Percentiles rank a stretch among this genome's conserved stretches.
These are phyloP conservation scores for Rhinatrema bivittatum DNA, from an alignment of 2,797 vertebrate genomes.

Conservation along the genomic window DNA sequence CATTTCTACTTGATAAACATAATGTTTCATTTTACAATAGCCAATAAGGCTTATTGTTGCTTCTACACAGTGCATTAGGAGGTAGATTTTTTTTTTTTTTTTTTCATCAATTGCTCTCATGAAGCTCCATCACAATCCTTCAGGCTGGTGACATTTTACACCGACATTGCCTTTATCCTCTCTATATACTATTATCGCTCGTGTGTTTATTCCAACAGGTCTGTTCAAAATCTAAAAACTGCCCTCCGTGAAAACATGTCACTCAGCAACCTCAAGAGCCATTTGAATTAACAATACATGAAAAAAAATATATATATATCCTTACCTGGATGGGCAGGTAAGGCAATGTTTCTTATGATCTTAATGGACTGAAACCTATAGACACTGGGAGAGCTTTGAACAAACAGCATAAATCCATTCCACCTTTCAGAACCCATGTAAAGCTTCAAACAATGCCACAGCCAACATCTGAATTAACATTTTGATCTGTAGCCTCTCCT, in stretches of 20 bases:
- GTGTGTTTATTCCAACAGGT: constrained; percentile 33
- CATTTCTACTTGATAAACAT: constrained; percentile 44
- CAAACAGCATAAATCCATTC: neutral
- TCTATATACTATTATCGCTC: constrained; percentile 43
- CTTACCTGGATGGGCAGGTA: constrained; percentile 19
- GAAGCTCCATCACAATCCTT: constrained; percentile 65
- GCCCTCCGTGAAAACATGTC: constrained; percentile 17
- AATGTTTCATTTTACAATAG: constrained; percentile 43
- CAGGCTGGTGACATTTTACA: constrained; percentile 62
- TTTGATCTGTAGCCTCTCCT: constrained; percentile 22
- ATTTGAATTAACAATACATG: constrained; percentile 16
- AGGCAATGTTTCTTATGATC: constrained; percentile 15
- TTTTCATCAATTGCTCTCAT: constrained; percentile 35
- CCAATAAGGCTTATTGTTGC: constrained; percentile 45
- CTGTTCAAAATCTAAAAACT: constrained; percentile 32
- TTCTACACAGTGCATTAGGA: constrained; percentile 33
- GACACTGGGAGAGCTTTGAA: constrained; percentile 4
- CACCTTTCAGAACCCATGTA: neutral
- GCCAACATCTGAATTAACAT: constrained; percentile 14
- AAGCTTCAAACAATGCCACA: neutral
- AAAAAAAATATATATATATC: constrained; percentile 1
- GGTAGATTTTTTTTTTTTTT: constrained; percentile 47
- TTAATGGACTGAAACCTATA: constrained; percentile 20
- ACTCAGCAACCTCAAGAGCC: constrained; percentile 22
- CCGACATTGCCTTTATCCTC: constrained; percentile 59